Evolutionary conservation across 2,888 invertebrate genomes (phyloP).

Genomic region (Serrognathus titanus): DNA sequence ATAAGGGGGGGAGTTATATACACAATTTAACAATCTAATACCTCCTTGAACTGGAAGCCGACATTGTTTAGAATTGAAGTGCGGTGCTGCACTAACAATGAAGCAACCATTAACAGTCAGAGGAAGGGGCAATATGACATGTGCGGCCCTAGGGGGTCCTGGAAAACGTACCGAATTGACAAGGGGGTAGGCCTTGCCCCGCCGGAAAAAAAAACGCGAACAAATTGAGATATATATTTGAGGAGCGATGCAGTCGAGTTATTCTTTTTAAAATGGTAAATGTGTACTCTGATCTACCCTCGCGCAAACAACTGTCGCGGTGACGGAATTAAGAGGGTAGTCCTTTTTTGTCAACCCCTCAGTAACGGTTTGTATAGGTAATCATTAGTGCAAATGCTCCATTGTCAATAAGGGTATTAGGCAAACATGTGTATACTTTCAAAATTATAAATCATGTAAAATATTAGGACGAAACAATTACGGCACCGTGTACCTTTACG

Average conservation of each 20-base stretch:
- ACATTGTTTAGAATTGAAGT: constrained; percentile 27
- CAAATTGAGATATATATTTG: constrained; percentile 26
- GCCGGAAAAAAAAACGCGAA: constrained; percentile 20
- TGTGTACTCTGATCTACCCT: constrained; percentile 19
- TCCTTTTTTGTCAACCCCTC: constrained; percentile 16
- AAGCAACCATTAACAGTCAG: constrained; percentile 26
- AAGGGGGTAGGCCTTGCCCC: constrained; percentile 13
- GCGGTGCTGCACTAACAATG: constrained; percentile 24
- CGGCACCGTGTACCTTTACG: no score
- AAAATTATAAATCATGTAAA: no score
- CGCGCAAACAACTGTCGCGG: constrained; percentile 26
- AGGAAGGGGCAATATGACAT: constrained; percentile 26
- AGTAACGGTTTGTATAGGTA: constrained; percentile 7
- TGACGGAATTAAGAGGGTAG: constrained; percentile 20
- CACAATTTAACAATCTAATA: constrained; percentile 19
- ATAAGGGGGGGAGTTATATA: constrained; percentile 18
- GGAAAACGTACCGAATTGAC: constrained; percentile 19
- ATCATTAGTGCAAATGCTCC: constrained; percentile 19
- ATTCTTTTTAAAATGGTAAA: constrained; percentile 21
- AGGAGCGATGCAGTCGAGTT: constrained; percentile 18
- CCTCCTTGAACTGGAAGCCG: constrained; percentile 17
- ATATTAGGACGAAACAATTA: no score
- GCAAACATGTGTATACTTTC: neutral
- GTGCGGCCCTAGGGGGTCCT: constrained; percentile 26
- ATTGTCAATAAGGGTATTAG: constrained; percentile 12